Base-by-base conservation (phyloP, 2,797 vertebrate species). In the Coregonus suidteri region DNA sequence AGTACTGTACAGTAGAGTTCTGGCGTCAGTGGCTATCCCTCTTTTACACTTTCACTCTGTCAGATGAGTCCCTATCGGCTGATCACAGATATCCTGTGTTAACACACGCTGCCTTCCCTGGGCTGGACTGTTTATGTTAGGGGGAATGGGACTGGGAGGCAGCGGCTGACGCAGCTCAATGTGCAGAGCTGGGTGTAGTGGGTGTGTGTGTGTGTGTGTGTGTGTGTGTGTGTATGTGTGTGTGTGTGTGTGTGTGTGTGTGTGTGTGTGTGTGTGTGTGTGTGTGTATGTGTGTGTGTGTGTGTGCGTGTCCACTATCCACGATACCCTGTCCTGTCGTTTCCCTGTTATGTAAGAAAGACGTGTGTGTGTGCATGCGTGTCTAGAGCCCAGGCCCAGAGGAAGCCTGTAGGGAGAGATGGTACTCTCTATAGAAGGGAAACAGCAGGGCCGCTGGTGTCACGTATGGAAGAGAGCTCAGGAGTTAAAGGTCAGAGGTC, bases 361-460 rank as follows among this genome's bases (percentile, higher is more conserved):
- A 6, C 37, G 37, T 37, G 41, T 41, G 41, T 9, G 41, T 66
- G 35, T 54, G 16, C 13, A 9, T 35, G 30, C 20, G 31, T 73
- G 16, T 73, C 13, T 52, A 41, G 37, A 64, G 52, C 75, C 52
- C 79, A 76, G 65, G 71, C 37, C 67, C 56, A 79, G 76, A 82
- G 79, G 80, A 80, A 73, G 66, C 52, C 34, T 64, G 31, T 70
- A 11, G 25, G 68, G 20, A 73, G 15, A 30, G 70, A 51, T 41
- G 76, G 41, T 20, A 16, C 20, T 72, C 47, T 75, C 51, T 70
- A 54, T 34, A 75, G 76, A 77, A 74, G 65, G 86, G 85, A 88
- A 83, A 82, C 78, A 76, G 82, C 47, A 81, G 78, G 85, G 78
- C 75, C 35, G 54, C 71, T 47, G 56, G 71, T n/a, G 65, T 76